Evolutionary conservation across 1,140 invertebrate species (phyloP).

Genomic region (Ceratosolen solmsi): DNA sequence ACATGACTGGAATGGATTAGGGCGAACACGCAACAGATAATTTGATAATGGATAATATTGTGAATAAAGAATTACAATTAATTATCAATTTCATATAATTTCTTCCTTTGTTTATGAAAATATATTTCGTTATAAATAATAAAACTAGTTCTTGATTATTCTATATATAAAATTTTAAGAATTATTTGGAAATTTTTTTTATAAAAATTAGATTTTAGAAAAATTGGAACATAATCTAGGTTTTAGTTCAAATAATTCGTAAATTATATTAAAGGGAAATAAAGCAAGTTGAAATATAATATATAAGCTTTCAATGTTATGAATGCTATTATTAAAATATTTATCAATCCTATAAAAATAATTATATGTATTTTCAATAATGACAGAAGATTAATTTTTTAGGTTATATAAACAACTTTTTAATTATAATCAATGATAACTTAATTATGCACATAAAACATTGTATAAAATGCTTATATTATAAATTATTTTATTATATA

Average conservation of each 20-base stretch:
- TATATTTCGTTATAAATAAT: too few species aligned
- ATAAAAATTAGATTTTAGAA: constrained; percentile 24
- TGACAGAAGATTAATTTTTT: background rate
- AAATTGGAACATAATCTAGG: background rate
- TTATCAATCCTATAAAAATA: too few species aligned
- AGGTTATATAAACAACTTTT: background rate
- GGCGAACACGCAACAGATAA: background rate
- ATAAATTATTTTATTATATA: constrained; percentile 48
- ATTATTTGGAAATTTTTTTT: too few species aligned
- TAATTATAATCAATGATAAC: constrained; percentile 3
- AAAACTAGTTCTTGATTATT: too few species aligned
- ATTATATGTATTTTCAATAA: too few species aligned
- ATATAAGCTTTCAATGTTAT: too few species aligned
- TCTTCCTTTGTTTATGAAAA: too few species aligned
- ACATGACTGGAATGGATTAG: background rate
- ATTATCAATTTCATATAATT: background rate
- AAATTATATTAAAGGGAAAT: too few species aligned
- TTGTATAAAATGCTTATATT: constrained; percentile 16
- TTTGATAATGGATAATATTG: background rate
- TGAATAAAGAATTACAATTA: background rate
- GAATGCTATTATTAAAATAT: too few species aligned
- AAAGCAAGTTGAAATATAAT: too few species aligned
- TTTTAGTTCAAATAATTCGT: too few species aligned
- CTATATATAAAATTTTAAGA: too few species aligned
- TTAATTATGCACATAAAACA: constrained; percentile 26